phyloP scores from a whole-genome alignment of 2,888 invertebrate species.

The Xanthia togata region DNA sequence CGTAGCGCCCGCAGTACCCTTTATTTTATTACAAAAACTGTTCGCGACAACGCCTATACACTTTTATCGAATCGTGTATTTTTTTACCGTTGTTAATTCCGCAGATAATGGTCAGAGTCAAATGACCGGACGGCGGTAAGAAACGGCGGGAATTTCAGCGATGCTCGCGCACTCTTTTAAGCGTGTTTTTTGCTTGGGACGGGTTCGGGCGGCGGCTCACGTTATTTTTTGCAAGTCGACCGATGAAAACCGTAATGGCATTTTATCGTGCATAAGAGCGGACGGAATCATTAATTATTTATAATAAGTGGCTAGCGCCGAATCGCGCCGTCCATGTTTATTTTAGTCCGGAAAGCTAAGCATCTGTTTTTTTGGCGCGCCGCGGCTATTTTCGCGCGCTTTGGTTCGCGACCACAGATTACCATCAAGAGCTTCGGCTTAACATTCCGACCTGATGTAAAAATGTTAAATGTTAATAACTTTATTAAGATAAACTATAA shows the following conservation, averaged over 20 bases:
- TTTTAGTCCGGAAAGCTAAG: conserved; percentile 75
- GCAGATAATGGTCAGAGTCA: conserved; percentile 89
- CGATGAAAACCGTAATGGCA: conserved; percentile 90
- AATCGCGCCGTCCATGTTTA: conserved; percentile 83
- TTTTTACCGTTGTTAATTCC: conserved; percentile 89
- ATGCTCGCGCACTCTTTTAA: conserved; percentile 89
- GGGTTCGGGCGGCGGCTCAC: conserved; percentile 85
- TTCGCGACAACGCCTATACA: conserved; percentile 83
- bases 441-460: conserved; percentile 38
- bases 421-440: conserved; percentile 32
- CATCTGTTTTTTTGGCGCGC: conserved; percentile 71
- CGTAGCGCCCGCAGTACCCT: conserved; percentile 78
- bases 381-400: conserved; percentile 74
- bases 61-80: conserved; percentile 86
- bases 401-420: conserved; percentile 52
- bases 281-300: conserved; percentile 90
- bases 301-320: conserved; percentile 89
- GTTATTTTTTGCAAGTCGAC: conserved; percentile 85
- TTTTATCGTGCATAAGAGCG: conserved; percentile 90
- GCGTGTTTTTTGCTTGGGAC: conserved; percentile 84
- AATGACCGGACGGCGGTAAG: conserved; percentile 87
- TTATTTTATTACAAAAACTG: conserved; percentile 85
- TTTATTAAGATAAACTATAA: conserved; percentile 16
- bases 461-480: conserved; percentile 30
- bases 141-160: conserved; percentile 88